Evolutionary conservation across 2,113 vertebrate genomes (phyloP).

Genomic region (Eurypyga helias): DNA sequence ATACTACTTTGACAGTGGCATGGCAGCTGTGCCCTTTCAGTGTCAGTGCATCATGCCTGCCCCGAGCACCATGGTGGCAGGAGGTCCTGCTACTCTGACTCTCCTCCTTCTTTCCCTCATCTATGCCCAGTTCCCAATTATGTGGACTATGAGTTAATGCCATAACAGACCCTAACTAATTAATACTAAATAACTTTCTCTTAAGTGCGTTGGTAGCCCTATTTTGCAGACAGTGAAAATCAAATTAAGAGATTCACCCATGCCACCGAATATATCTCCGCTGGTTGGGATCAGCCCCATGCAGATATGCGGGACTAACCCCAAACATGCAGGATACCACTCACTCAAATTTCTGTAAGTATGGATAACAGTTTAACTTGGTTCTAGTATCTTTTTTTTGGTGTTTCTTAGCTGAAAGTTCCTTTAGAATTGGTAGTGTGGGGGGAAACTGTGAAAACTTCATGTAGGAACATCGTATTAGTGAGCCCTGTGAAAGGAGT

Average conservation of each 20-base stretch:
- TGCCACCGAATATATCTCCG: background rate
- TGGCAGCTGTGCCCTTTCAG: background rate
- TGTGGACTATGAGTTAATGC: background rate
- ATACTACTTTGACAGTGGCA: accelerated
- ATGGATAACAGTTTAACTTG: background rate
- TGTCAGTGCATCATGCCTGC: background rate
- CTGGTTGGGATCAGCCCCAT: background rate
- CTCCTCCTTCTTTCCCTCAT: background rate
- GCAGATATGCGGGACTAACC: background rate
- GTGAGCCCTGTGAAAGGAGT: background rate
- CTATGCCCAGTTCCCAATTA: background rate
- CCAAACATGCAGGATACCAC: background rate
- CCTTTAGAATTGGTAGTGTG: background rate
- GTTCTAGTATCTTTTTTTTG: background rate
- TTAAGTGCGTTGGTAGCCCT: background rate
- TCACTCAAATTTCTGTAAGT: background rate
- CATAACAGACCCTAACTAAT: background rate
- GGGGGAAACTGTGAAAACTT: background rate
- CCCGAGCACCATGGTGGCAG: background rate
- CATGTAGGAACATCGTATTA: background rate
- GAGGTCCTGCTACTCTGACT: background rate
- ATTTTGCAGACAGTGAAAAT: background rate
- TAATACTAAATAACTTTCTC: background rate
- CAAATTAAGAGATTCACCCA: background rate
- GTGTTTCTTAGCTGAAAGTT: background rate